Conservation (phyloP, 2,113 vertebrate genomes). For the Gambusia affinis region DNA sequence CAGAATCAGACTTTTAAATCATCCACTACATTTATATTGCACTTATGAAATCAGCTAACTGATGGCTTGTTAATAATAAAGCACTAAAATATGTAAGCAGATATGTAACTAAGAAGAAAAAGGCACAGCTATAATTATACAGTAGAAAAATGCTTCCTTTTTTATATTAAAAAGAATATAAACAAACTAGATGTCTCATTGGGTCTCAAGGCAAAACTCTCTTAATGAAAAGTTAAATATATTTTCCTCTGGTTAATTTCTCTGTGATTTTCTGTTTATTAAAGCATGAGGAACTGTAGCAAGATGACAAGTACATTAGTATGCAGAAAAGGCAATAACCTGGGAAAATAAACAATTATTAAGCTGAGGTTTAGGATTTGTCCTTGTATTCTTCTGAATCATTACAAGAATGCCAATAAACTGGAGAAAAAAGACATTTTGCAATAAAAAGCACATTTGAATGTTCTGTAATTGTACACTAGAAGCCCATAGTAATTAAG, state of each 20-base stretch:
- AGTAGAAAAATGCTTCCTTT: constrained; percentile 3
- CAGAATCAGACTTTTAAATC: neutral
- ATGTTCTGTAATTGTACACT: constrained; percentile 47
- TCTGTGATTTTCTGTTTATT: constrained; percentile 36
- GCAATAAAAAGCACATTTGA: constrained; percentile 52
- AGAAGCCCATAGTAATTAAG: constrained; percentile 20
- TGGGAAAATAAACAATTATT: constrained; percentile 62
- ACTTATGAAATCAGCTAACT: too few species aligned
- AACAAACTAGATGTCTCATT: neutral
- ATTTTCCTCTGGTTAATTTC: constrained; percentile 49
- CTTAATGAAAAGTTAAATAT: constrained; percentile 23
- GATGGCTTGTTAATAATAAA: neutral
- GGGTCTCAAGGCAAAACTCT: constrained; percentile 35
- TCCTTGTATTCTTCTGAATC: constrained; percentile 17
- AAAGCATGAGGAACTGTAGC: constrained; percentile 25
- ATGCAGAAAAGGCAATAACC: constrained; percentile 55
- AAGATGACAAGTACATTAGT: constrained; percentile 29
- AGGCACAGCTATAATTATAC: neutral
- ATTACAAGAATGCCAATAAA: constrained; percentile 45
- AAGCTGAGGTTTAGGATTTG: constrained; percentile 23
- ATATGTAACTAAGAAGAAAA: neutral
- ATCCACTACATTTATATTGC: neutral
- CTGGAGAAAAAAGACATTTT: constrained; percentile 12
- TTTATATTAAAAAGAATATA: neutral
- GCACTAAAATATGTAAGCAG: neutral